Evolutionary conservation across 2,113 vertebrate genomes (phyloP).

Genomic region (Edolisoma coerulescens): DNA sequence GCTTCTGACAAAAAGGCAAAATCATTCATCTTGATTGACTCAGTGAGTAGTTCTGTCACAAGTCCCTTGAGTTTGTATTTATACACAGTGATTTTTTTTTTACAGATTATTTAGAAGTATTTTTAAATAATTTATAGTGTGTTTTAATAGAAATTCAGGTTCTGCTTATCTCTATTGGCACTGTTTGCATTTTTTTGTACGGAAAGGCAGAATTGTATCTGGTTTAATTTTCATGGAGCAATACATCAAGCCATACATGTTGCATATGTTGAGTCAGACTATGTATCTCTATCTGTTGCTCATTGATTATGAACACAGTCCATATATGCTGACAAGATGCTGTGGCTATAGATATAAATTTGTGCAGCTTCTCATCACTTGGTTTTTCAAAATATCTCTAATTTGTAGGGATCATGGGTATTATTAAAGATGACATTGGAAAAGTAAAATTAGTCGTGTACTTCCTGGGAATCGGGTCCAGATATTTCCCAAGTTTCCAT

Average conservation of each 20-base stretch:
- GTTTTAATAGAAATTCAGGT: not conserved
- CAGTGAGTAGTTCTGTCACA: constrained; percentile 73
- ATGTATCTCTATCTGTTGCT: not conserved
- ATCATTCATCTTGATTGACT: constrained; percentile 81
- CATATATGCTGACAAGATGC: not conserved
- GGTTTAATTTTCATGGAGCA: not conserved
- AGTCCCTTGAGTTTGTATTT: not conserved
- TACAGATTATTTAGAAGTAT: not conserved
- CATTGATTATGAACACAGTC: not conserved
- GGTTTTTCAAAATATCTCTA: not conserved
- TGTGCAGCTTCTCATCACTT: not conserved
- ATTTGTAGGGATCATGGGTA: not conserved
- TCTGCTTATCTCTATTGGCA: not conserved
- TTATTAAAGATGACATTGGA: not conserved
- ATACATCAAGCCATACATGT: not conserved
- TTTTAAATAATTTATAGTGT: not conserved
- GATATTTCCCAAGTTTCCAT: not conserved
- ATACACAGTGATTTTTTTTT: not conserved
- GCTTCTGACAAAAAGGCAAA: constrained; percentile 15
- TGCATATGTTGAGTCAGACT: not conserved
- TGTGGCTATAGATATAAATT: not conserved
- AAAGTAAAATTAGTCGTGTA: not conserved
- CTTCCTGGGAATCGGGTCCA: not conserved
- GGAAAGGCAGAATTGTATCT: not conserved
- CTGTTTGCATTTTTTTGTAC: not conserved